Evolutionary conservation across 2,888 invertebrate species (phyloP), one percentile per base, ranked within the genome.

Genomic region (Sphecodes monilicornis): DNA sequence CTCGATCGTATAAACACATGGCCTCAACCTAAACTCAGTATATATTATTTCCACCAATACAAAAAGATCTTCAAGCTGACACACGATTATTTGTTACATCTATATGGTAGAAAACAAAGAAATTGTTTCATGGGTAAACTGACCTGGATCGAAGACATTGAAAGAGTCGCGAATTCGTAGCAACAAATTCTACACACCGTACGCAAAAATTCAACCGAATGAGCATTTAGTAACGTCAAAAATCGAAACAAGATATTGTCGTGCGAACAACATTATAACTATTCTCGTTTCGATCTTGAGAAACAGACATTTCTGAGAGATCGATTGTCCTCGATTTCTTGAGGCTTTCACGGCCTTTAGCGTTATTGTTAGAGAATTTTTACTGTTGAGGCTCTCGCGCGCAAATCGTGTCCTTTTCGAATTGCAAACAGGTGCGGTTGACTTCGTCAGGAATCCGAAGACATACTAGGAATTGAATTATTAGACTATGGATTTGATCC

Each of bases 121-220:
- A 32, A 36, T 66, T 32, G 66, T 66, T 66, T 36, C 22, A 4
- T 36, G 22, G 32, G 36, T 3, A 32, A 66, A 36, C 66, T 66
- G 66, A 66, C 66, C 66, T 66, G 60, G 16, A 60, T 66, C 66
- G 66, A 36, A 36, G 66, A 36, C 36, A 66, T 66, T 22, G 66
- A 66, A 36, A 72, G 50, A 43, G 72, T 66, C 32, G 66, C 22
- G 66, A 66, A 66, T 66, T 66, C 60, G 32, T 60, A 60, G 60
- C 16, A 29, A 66, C 22, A 11, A 32, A 66, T 32, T 66, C n/a
- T 66, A 22, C 36, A 11, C 16, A 6, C 13, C 16, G 60, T 16
- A 60, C 29, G 54, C 1, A 11, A 6, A 60, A 60, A 26, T 29
- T 60, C 60, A 22, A 26, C 13, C 60, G 60, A 29, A 60, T 60